Conservation (phyloP, 64 coral and sea anemone genomes). For the Pocillopora verrucosa region DNA sequence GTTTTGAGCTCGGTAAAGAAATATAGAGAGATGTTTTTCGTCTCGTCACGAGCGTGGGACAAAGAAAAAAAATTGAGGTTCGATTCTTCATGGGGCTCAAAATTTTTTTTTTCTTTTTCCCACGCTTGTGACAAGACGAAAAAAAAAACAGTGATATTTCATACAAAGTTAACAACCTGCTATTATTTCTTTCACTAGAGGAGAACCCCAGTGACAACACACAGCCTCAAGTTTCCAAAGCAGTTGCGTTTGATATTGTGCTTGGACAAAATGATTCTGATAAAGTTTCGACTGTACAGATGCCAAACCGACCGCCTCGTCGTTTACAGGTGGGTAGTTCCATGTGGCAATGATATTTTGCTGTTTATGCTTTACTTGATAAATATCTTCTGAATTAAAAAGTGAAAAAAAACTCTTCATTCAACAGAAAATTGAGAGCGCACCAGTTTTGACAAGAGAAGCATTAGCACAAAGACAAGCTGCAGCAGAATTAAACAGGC, state of each 20-base stretch:
- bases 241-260: conserved; percentile 56
- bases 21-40: too few relatives aligned
- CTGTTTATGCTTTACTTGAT: not conserved
- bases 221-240: conserved; percentile 14
- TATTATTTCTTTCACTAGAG: not conserved
- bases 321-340: conserved; percentile 1
- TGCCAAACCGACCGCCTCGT: conserved; percentile 38
- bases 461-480: conserved; percentile 85
- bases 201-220: not conserved
- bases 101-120: too few relatives aligned
- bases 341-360: not conserved
- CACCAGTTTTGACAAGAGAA: conserved; percentile 75
- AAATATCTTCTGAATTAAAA: not conserved
- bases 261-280: conserved; percentile 37
- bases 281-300: not conserved
- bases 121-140: too few relatives aligned
- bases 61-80: too few relatives aligned
- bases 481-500: conserved; percentile 77
- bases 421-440: conserved; percentile 80
- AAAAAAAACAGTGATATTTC: too few relatives aligned
- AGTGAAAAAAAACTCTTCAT: not conserved
- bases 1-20: too few relatives aligned
- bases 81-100: too few relatives aligned
- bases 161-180: too few relatives aligned
- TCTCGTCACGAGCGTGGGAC: too few relatives aligned